Conservation (phyloP, 2,888 invertebrate genomes). For the Sphaerophoria rueppellii region DNA sequence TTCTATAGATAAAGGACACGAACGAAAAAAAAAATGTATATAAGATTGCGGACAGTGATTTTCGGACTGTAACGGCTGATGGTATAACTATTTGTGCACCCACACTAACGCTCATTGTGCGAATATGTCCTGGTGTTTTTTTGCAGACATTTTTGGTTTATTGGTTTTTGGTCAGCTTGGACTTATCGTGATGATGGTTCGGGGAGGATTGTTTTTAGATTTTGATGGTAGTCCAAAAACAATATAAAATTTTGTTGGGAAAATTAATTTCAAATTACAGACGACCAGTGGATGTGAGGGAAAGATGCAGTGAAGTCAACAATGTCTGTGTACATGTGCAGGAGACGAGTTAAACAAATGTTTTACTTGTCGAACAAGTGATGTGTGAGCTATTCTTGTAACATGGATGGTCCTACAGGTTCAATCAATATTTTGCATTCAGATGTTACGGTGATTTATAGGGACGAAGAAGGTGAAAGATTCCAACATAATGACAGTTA, state of each 20-base stretch:
- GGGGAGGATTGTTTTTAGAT: slow-evolving; percentile 35
- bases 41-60: slow-evolving; percentile 71
- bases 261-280: slow-evolving; percentile 74
- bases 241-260: slow-evolving; percentile 65
- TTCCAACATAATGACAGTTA: too few relatives aligned
- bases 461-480: too few relatives aligned
- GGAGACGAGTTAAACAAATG: slow-evolving; percentile 49
- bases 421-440: slow-evolving; percentile 21
- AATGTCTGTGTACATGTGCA: slow-evolving; percentile 18
- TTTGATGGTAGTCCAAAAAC: slow-evolving; percentile 68
- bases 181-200: slow-evolving; percentile 57
- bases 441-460: neutral
- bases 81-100: slow-evolving; percentile 41
- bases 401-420: slow-evolving; percentile 18
- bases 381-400: slow-evolving; percentile 9
- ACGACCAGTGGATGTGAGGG: slow-evolving; percentile 21
- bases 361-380: slow-evolving; percentile 58
- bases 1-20: slow-evolving; percentile 20
- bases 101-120: neutral
- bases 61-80: slow-evolving; percentile 68
- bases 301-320: slow-evolving; percentile 30
- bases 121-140: neutral
- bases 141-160: slow-evolving; percentile 49
- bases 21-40: slow-evolving; percentile 29
- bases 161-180: slow-evolving; percentile 60